A percentile compares a stretch with the other conserved stretches of the same genome.
These are phyloP conservation scores for Peucedramus taeniatus DNA, from an alignment of 2,113 vertebrate genomes.

Conservation along the genomic window DNA sequence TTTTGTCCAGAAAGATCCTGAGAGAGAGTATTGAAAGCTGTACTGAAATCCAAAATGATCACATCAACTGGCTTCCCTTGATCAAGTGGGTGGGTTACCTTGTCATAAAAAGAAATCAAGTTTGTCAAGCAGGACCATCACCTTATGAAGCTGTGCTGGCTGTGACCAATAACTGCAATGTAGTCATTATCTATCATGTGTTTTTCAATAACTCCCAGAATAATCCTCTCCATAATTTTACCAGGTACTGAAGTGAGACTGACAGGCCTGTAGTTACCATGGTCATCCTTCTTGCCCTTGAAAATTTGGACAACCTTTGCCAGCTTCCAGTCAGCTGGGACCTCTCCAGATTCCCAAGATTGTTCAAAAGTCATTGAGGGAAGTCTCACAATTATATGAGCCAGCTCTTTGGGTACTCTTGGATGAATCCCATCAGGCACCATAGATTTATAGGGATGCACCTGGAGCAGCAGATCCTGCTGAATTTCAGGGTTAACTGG, in stretches of 20 bases:
- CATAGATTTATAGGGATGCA: background rate
- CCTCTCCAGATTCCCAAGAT: background rate
- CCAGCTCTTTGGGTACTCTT: background rate
- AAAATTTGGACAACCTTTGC: background rate
- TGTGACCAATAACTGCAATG: background rate
- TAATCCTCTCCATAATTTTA: background rate
- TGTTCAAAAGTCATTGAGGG: background rate
- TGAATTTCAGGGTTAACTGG: background rate
- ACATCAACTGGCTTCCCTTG: background rate
- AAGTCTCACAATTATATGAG: background rate
- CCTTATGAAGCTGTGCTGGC: background rate
- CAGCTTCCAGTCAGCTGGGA: background rate
- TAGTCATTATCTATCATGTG: background rate
- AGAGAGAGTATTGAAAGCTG: background rate
- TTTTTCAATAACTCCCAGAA: background rate
- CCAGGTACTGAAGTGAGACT: background rate
- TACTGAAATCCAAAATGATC: background rate
- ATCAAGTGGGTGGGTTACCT: background rate
- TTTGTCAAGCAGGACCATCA: background rate
- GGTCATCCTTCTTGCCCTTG: background rate
- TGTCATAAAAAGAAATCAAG: background rate
- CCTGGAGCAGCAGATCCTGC: background rate
- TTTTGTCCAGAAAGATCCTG: background rate
- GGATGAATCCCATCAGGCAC: background rate
- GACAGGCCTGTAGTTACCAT: background rate